phyloP scores from a whole-genome alignment of 2,113 vertebrate genomes.

The Caracal caracal region DNA sequence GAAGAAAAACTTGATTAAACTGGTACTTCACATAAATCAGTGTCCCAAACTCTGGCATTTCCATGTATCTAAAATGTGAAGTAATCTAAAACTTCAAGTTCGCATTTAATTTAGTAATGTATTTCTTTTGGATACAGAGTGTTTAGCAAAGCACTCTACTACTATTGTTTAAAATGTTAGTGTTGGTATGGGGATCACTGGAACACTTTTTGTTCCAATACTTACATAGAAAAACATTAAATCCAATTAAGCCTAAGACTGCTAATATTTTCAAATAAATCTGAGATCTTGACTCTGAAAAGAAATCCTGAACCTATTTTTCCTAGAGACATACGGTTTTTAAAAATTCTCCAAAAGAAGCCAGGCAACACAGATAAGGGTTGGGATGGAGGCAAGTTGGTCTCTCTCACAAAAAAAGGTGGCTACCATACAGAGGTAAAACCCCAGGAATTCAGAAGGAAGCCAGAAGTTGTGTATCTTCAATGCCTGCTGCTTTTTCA shows the following conservation, averaged over 20 bases:
- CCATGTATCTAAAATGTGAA: background rate
- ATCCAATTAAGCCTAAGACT: background rate
- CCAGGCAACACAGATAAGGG: background rate
- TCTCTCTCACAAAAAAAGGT: conserved; percentile 4
- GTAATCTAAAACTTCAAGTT: conserved; percentile 5
- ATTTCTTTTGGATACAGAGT: background rate
- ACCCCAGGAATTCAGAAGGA: background rate
- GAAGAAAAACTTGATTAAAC: background rate
- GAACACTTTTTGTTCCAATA: background rate
- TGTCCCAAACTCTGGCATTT: background rate
- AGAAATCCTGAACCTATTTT: background rate
- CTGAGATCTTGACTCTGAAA: conserved; percentile 43
- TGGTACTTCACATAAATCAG: background rate
- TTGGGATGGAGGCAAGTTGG: background rate
- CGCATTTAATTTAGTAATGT: background rate
- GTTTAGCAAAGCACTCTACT: background rate
- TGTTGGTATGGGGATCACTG: background rate
- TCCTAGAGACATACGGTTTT: background rate
- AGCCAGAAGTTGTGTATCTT: background rate
- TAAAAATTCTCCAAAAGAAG: background rate
- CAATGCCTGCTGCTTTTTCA: background rate
- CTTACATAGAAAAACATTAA: background rate
- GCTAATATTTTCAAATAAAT: conserved; percentile 30
- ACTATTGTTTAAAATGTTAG: background rate
- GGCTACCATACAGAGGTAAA: background rate